Percentiles rank a stretch among this genome's conserved stretches.
Evolutionary conservation across 2,797 vertebrate genomes (phyloP).

Genomic region (Coccyzus lansbergi): DNA sequence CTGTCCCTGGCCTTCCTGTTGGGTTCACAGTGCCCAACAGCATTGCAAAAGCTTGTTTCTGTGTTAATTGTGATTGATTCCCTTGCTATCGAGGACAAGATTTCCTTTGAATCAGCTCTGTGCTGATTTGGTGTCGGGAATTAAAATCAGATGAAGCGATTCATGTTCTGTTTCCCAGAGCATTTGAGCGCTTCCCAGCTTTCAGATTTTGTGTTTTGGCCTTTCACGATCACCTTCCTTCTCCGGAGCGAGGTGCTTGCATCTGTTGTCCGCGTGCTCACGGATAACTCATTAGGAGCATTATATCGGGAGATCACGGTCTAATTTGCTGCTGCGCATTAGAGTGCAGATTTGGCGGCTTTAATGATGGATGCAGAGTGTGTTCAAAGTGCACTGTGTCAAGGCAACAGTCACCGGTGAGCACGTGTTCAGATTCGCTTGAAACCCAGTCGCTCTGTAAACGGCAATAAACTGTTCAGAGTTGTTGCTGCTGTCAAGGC

Average conservation of each 20-base stretch:
- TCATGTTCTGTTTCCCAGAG: background rate
- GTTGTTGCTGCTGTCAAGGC: constrained; percentile 55
- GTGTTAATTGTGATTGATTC: constrained; percentile 57
- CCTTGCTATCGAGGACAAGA: constrained; percentile 50
- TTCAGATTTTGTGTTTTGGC: background rate
- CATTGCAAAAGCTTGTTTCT: background rate
- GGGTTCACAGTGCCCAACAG: background rate
- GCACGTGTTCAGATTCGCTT: background rate
- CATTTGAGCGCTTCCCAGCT: background rate
- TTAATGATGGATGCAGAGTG: accelerated
- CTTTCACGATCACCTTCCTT: constrained; percentile 2
- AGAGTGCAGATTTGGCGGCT: background rate
- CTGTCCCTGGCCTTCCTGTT: background rate
- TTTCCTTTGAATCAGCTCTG: constrained; percentile 56
- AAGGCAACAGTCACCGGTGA: accelerated
- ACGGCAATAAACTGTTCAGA: background rate
- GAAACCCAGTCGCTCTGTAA: background rate
- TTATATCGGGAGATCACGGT: background rate
- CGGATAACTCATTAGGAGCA: background rate
- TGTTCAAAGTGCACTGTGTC: background rate
- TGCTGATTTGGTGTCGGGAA: constrained; percentile 41
- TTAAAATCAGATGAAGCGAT: constrained; percentile 65
- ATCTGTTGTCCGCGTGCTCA: background rate
- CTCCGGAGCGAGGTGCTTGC: background rate
- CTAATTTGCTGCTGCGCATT: background rate